A percentile compares a stretch with the other conserved stretches of the same genome.
Conservation (phyloP, 1,140 invertebrate species). For the Heliconius himera region DNA sequence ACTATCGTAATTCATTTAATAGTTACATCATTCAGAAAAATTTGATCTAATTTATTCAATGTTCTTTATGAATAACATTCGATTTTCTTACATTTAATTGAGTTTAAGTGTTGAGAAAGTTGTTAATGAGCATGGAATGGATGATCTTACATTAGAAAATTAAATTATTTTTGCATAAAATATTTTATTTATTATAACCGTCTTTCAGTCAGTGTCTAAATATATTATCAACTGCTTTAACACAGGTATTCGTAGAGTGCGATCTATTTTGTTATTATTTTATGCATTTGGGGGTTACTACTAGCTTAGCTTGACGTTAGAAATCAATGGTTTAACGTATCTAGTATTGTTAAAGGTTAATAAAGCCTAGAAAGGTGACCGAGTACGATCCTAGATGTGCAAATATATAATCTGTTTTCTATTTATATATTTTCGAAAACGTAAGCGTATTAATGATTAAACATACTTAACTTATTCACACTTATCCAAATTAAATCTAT, state of each 20-base stretch:
- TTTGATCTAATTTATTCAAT: not conserved
- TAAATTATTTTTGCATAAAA: not conserved
- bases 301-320: conserved; percentile 28
- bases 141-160: not conserved
- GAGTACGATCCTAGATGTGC: conserved; percentile 14
- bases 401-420: too few species aligned
- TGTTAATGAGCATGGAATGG: conserved; percentile 1
- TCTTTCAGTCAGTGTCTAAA: not conserved
- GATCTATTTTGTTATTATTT: conserved; percentile 37
- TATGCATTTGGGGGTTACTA: conserved; percentile 24
- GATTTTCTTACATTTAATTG: conserved; percentile 12
- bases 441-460: not conserved
- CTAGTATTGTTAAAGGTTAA: not conserved
- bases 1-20: not conserved
- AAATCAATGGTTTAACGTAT: not conserved
- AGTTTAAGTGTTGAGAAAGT: conserved; percentile 6
- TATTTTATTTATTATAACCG: not conserved
- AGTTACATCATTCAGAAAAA: not conserved
- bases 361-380: not conserved
- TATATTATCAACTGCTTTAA: conserved; percentile 4
- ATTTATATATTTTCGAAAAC: too few species aligned
- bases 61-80: not conserved
- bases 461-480: too few species aligned
- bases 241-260: not conserved
- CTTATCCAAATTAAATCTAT: too few species aligned